Percentiles rank a stretch among this genome's conserved stretches.
Conservation (phyloP, 2,113 vertebrate genomes). For the Peromyscus polionotus region DNA sequence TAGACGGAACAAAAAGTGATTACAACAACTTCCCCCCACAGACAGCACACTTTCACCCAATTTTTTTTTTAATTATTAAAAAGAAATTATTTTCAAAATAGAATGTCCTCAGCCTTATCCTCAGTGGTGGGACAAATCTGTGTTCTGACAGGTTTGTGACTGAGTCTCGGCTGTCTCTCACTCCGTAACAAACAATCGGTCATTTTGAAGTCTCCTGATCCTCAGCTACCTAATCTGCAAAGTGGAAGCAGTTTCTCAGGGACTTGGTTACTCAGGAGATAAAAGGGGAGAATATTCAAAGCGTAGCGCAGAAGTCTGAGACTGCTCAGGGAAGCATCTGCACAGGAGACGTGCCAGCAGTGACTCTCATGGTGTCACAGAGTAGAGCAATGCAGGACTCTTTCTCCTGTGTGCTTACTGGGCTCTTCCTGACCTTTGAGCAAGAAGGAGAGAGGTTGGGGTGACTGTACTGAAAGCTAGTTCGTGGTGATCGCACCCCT, state of each 20-base stretch:
- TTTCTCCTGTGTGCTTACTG: neutral
- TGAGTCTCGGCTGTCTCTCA: neutral
- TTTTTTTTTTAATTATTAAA: neutral
- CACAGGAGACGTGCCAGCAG: neutral
- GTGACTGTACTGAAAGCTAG: neutral
- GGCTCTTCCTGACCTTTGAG: neutral
- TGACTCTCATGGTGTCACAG: neutral
- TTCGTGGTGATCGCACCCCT: neutral
- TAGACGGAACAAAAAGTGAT: conserved; percentile 4
- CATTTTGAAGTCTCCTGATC: conserved; percentile 11
- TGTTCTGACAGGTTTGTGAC: neutral
- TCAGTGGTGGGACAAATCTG: neutral
- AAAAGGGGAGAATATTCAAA: neutral
- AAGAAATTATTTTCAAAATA: conserved; percentile 51
- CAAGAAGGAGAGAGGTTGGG: neutral
- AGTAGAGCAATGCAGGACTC: neutral
- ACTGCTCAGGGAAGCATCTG: neutral
- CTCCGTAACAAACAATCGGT: conserved; percentile 51
- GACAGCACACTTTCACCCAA: neutral
- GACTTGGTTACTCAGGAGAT: neutral
- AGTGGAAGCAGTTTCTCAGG: conserved; percentile 30
- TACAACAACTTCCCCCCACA: neutral
- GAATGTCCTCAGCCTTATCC: neutral
- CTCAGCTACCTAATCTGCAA: conserved; percentile 20
- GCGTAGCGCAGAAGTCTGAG: neutral